Percentiles rank a stretch among this genome's conserved stretches.
Evolutionary conservation across 2,888 invertebrate genomes (phyloP).

Genomic region (Apocheima hispidaria): DNA sequence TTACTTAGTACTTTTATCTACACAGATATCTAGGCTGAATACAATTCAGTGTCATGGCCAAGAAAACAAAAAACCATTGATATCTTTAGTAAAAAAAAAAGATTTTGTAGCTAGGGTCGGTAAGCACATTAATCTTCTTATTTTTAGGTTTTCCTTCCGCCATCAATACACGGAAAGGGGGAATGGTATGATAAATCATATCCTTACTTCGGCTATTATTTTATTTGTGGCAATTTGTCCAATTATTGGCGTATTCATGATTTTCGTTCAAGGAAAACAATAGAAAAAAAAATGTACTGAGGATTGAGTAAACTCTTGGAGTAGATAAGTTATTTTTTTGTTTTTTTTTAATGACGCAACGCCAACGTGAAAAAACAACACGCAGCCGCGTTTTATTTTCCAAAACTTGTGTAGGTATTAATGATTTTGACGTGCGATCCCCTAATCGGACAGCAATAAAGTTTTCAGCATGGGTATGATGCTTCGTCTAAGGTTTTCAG

Average conservation of each 20-base stretch:
- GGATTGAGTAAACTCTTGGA: too few relatives aligned
- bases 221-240: constrained; percentile 29
- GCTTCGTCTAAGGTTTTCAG: too few relatives aligned
- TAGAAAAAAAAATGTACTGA: background rate
- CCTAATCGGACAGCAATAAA: too few relatives aligned
- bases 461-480: too few relatives aligned
- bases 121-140: constrained; percentile 29
- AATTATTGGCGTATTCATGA: constrained; percentile 19
- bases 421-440: too few relatives aligned
- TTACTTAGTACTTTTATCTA: background rate
- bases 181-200: constrained; percentile 28
- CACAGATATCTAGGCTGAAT: background rate
- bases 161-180: constrained; percentile 32
- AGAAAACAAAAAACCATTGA: background rate
- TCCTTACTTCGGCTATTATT: constrained; percentile 19
- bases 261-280: background rate
- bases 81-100: constrained; percentile 4
- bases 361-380: too few relatives aligned
- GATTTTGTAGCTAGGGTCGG: constrained; percentile 6
- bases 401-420: too few relatives aligned
- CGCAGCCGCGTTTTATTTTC: too few relatives aligned
- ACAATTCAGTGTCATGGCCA: constrained; percentile 1
- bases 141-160: constrained; percentile 31
- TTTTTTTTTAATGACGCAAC: too few relatives aligned
- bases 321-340: too few relatives aligned